phyloP scores from a whole-genome alignment of 2,888 invertebrate genomes.

The Thera britannica region DNA sequence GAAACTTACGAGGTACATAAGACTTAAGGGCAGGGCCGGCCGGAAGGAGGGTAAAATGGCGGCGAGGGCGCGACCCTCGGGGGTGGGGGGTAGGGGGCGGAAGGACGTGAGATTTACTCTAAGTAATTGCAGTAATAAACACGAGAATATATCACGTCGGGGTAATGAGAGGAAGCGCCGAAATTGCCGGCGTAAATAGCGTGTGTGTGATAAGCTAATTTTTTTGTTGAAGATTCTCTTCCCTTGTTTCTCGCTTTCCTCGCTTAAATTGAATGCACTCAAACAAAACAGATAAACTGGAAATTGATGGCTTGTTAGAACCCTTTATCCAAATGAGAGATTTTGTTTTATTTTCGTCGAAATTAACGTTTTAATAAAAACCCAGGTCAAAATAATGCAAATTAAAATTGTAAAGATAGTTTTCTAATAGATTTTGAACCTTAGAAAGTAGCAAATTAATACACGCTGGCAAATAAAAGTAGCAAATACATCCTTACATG shows the following conservation, averaged over 20 bases:
- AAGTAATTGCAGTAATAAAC: slow-evolving; percentile 86
- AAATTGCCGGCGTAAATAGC: slow-evolving; percentile 84
- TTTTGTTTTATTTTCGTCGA: neutral
- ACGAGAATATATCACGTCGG: slow-evolving; percentile 84
- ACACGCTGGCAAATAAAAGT: too few relatives aligned
- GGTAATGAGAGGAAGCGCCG: slow-evolving; percentile 83
- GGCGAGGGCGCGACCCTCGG: slow-evolving; percentile 80
- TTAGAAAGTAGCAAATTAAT: too few relatives aligned
- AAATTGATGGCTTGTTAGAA: slow-evolving; percentile 16
- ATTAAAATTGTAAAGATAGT: too few relatives aligned
- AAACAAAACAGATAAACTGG: slow-evolving; percentile 16
- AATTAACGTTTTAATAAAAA: too few relatives aligned
- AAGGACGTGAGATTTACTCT: slow-evolving; percentile 86
- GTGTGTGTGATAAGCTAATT: slow-evolving; percentile 83
- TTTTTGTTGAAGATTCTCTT: slow-evolving; percentile 57
- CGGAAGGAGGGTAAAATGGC: slow-evolving; percentile 83
- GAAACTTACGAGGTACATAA: slow-evolving; percentile 85
- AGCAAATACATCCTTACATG: too few relatives aligned
- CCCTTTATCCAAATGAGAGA: slow-evolving; percentile 4
- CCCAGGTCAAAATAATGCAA: too few relatives aligned
- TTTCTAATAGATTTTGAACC: too few relatives aligned
- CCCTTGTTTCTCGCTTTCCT: slow-evolving; percentile 54
- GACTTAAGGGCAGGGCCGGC: slow-evolving; percentile 84
- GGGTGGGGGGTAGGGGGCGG: slow-evolving; percentile 66
- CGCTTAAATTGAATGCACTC: slow-evolving; percentile 37